Percentiles rank a stretch among this genome's conserved stretches.
Conservation (phyloP, 2,797 vertebrate species). For the Rhabdomys pumilio region DNA sequence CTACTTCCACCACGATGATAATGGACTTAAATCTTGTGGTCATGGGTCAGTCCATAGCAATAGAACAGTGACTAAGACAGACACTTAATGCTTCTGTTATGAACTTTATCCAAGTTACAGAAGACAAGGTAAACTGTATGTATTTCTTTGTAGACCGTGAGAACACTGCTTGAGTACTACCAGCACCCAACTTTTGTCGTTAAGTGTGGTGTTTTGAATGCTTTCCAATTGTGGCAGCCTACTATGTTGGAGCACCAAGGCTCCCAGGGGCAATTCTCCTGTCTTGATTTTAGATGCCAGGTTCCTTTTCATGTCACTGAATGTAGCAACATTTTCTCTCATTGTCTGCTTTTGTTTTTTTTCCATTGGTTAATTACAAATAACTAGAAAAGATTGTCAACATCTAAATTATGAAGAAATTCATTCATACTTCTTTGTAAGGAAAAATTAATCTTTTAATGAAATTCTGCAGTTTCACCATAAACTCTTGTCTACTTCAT, state of each 20-base stretch:
- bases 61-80: neutral
- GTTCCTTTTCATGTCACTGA: neutral
- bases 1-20: too few species aligned
- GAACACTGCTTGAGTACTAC: neutral
- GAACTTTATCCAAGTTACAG: neutral
- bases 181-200: neutral
- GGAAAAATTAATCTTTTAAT: constrained; percentile 23
- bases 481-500: constrained; percentile 26
- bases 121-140: neutral
- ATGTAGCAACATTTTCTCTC: neutral
- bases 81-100: neutral
- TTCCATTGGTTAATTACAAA: neutral
- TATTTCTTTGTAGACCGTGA: neutral
- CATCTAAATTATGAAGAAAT: constrained; percentile 1
- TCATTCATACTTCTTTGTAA: neutral
- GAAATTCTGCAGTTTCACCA: neutral
- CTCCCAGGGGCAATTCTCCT: neutral
- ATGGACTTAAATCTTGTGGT: neutral
- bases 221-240: neutral
- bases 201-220: neutral
- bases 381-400: neutral
- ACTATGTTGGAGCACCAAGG: neutral
- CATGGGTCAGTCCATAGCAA: neutral
- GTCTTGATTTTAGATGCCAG: neutral
- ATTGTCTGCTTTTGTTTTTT: neutral